These are phyloP conservation scores for Lepeophtheirus salmonis DNA, from an alignment of 1,140 invertebrate species.

Conservation along the genomic window DNA sequence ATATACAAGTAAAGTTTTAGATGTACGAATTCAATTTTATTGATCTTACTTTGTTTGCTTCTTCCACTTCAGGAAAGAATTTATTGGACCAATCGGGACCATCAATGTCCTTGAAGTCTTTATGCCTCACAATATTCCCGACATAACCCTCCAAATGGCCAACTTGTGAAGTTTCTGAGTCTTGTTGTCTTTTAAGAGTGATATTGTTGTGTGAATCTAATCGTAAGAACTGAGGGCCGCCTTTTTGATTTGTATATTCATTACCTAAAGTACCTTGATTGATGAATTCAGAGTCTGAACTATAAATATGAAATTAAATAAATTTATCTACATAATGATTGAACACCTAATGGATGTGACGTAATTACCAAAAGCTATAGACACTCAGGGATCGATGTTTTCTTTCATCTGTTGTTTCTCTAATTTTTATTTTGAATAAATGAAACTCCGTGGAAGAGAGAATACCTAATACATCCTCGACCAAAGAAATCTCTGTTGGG, in stretches of 20 bases:
- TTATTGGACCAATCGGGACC: neutral
- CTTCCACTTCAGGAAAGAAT: slow-evolving; percentile 5
- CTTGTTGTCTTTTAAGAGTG: slow-evolving; percentile 2
- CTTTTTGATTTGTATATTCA: neutral
- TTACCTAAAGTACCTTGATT: neutral
- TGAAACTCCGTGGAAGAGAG: slow-evolving; percentile 4
- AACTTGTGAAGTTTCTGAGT: neutral
- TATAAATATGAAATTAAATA: neutral
- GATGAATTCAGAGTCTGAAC: neutral
- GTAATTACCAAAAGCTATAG: slow-evolving; percentile 15
- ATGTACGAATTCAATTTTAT: too few relatives aligned
- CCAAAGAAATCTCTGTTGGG: slow-evolving; percentile 2
- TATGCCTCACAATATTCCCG: slow-evolving; percentile 1
- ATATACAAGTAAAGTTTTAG: too few relatives aligned
- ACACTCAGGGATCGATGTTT: neutral
- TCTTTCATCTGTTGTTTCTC: neutral
- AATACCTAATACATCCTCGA: slow-evolving; percentile 13
- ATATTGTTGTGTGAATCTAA: slow-evolving; percentile 2
- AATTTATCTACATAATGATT: neutral
- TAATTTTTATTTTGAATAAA: slow-evolving; percentile 14
- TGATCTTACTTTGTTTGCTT: slow-evolving; percentile 1
- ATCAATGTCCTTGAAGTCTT: neutral
- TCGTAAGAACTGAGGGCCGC: neutral
- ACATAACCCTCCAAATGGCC: slow-evolving; percentile 2
- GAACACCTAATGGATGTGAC: too few relatives aligned